phyloP scores from a whole-genome alignment of 1,140 invertebrate genomes.

The Euura saliciscinereae region DNA sequence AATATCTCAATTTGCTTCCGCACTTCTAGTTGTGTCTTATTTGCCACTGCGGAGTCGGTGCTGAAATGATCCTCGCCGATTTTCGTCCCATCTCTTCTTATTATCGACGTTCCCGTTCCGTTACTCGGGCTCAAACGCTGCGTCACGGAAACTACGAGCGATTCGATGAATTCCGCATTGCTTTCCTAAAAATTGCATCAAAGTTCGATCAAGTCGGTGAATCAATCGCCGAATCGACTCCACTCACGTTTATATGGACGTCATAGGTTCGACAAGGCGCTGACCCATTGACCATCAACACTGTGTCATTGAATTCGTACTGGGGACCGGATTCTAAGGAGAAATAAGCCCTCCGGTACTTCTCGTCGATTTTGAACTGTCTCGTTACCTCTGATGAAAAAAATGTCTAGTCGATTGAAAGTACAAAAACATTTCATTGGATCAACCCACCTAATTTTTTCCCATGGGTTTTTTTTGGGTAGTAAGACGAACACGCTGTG shows the following conservation, averaged over 20 bases:
- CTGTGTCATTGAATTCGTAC: no score
- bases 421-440: no score
- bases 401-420: no score
- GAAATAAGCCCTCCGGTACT: conserved; percentile 32
- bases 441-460: not conserved
- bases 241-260: not conserved
- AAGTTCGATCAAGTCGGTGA: not conserved
- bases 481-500: conserved; percentile 39
- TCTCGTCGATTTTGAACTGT: conserved; percentile 37
- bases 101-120: not conserved
- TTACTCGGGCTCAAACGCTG: conserved; percentile 12
- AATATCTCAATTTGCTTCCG: conserved; percentile 40
- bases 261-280: not conserved
- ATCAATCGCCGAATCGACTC: no score
- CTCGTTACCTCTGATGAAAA: conserved; percentile 21
- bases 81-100: no score
- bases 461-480: no score
- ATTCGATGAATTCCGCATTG: conserved; percentile 43
- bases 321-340: no score
- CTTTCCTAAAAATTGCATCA: conserved; percentile 33
- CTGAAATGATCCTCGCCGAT: conserved; percentile 21
- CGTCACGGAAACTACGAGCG: conserved; percentile 41
- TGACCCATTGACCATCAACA: not conserved
- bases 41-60: conserved; percentile 27
- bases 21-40: conserved; percentile 36